A percentile compares a stretch with the other conserved stretches of the same genome.
These are phyloP conservation scores for Zeus faber DNA, from an alignment of 2,113 vertebrate species.

Conservation along the genomic window DNA sequence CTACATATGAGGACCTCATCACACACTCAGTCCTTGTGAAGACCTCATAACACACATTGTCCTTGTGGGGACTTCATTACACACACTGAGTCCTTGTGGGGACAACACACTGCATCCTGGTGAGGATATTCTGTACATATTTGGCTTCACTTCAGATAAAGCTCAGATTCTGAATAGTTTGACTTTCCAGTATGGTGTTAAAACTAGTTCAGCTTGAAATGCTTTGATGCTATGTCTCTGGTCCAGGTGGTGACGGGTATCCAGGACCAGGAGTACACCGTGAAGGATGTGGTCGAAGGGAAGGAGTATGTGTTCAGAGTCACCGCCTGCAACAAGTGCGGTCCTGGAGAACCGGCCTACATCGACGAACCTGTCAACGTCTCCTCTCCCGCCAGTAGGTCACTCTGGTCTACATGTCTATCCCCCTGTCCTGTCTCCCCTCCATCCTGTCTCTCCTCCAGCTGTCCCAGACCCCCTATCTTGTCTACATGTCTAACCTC, in stretches of 20 bases:
- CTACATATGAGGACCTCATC: too few relatives aligned
- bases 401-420: background rate
- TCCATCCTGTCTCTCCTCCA: background rate
- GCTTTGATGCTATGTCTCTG: background rate
- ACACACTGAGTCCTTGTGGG: too few relatives aligned
- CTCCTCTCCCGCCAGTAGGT: conserved; percentile 93
- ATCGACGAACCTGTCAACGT: conserved; percentile 94
- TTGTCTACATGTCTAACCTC: background rate
- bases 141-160: too few relatives aligned
- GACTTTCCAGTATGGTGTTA: too few relatives aligned
- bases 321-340: conserved; percentile 93
- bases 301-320: conserved; percentile 96
- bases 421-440: background rate
- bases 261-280: conserved; percentile 88
- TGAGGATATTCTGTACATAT: too few relatives aligned
- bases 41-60: too few relatives aligned
- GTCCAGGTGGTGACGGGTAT: conserved; percentile 82
- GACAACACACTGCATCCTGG: too few relatives aligned
- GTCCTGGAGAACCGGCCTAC: conserved; percentile 94
- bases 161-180: too few relatives aligned
- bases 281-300: conserved; percentile 93
- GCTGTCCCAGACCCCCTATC: background rate
- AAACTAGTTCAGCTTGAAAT: too few relatives aligned
- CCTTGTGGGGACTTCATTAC: too few relatives aligned
- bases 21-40: background rate